Conservation (phyloP, 2,113 vertebrate genomes). For the Campylomormyrus tamandua region DNA sequence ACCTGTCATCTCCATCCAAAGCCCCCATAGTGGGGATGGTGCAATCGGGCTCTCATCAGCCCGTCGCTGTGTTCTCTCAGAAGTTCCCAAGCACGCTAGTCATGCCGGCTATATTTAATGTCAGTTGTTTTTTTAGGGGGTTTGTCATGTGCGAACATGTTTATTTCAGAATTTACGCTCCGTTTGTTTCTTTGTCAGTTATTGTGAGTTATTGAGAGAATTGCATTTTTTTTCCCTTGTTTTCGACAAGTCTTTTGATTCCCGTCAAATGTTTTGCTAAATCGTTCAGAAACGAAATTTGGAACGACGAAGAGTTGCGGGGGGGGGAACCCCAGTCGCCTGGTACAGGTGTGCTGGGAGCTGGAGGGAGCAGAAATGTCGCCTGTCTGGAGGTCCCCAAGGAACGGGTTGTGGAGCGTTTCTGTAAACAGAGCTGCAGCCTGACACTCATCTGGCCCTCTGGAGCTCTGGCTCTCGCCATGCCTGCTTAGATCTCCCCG, state of each 20-base stretch:
- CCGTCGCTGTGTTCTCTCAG: neutral
- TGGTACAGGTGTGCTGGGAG: neutral
- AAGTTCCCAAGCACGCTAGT: neutral
- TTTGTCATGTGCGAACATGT: neutral
- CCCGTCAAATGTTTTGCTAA: neutral
- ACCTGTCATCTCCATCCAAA: neutral
- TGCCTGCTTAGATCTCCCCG: neutral
- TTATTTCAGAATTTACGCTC: neutral
- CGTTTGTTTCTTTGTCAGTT: neutral
- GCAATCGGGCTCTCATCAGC: neutral
- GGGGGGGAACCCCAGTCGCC: neutral
- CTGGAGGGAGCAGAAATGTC: neutral
- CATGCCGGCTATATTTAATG: neutral
- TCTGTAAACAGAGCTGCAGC: neutral
- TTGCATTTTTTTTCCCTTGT: neutral
- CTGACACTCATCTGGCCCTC: neutral
- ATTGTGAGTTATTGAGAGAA: neutral
- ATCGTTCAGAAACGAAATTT: neutral
- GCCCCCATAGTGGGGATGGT: neutral
- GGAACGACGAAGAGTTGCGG: neutral
- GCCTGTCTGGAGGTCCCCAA: neutral
- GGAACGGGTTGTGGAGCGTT: neutral
- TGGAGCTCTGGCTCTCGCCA: neutral
- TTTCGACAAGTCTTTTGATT: neutral
- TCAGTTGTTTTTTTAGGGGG: neutral